These are phyloP conservation scores for Lycia hirtaria DNA, from an alignment of 2,888 invertebrate genomes.

Conservation along the genomic window DNA sequence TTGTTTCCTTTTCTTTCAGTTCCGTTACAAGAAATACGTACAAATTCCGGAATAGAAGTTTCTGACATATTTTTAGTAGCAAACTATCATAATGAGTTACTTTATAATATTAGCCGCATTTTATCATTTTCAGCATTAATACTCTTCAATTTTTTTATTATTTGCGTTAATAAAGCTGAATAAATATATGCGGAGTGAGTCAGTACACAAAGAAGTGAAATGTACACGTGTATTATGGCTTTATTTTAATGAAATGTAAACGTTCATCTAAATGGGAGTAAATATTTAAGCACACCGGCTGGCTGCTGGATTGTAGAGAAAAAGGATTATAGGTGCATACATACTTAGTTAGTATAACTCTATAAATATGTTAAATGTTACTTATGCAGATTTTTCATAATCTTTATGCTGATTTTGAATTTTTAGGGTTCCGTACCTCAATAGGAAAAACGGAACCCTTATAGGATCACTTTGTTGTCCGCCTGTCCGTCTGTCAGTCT, in stretches of 20 bases:
- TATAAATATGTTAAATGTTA: too few relatives aligned
- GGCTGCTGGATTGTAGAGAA: neutral
- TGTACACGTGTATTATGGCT: constrained; percentile 2
- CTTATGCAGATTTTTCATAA: too few relatives aligned
- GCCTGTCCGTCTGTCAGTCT: too few relatives aligned
- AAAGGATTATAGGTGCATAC: neutral
- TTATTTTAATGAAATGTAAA: constrained; percentile 14
- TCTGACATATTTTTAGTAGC: neutral
- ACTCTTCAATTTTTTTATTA: too few relatives aligned
- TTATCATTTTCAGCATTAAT: too few relatives aligned
- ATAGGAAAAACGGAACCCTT: too few relatives aligned
- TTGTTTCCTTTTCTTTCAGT: neutral
- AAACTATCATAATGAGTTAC: neutral
- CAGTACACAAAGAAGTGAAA: neutral
- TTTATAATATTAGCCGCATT: too few relatives aligned
- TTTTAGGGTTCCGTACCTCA: too few relatives aligned
- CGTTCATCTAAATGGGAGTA: constrained; percentile 10
- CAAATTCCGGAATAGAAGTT: neutral
- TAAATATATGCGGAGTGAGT: neutral
- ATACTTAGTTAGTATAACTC: too few relatives aligned
- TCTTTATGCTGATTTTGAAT: too few relatives aligned
- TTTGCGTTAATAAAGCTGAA: neutral
- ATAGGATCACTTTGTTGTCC: too few relatives aligned
- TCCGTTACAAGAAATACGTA: neutral
- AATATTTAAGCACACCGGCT: neutral